phyloP scores from a whole-genome alignment of 2,797 vertebrate genomes.

The Carcharodon carcharias region DNA sequence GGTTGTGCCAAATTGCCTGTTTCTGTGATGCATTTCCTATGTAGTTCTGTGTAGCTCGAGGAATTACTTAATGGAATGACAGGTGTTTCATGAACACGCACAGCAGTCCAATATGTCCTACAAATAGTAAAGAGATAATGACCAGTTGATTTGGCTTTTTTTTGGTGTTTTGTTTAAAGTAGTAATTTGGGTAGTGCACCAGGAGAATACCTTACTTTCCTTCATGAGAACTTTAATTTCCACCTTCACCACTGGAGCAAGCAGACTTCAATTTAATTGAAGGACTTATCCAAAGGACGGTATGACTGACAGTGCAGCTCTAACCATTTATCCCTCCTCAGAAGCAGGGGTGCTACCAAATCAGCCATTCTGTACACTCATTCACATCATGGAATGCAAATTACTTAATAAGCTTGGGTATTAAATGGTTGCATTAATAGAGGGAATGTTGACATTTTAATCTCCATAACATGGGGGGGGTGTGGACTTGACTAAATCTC shows the following conservation, averaged over 20 bases:
- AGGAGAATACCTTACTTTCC: background rate
- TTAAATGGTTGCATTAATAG: background rate
- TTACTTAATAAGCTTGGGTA: background rate
- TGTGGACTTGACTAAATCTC: background rate
- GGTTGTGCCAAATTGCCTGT: background rate
- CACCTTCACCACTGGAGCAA: background rate
- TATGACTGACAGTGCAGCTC: background rate
- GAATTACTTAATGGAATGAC: background rate
- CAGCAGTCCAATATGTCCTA: background rate
- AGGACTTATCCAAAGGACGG: background rate
- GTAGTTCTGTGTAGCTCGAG: background rate
- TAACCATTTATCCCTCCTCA: background rate
- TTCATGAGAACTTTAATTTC: background rate
- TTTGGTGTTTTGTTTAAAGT: background rate
- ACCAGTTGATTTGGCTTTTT: background rate
- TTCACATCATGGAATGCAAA: background rate
- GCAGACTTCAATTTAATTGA: background rate
- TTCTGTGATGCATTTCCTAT: background rate
- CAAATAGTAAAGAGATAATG: background rate
- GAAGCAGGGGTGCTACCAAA: background rate
- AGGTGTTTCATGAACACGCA: background rate
- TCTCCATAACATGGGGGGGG: background rate
- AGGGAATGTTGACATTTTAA: background rate
- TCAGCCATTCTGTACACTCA: background rate
- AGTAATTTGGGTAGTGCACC: too few species aligned